Percentiles rank a stretch among this genome's conserved stretches.
Evolutionary conservation across 2,888 invertebrate genomes (phyloP).

Genomic region (Hipparchia semele): DNA sequence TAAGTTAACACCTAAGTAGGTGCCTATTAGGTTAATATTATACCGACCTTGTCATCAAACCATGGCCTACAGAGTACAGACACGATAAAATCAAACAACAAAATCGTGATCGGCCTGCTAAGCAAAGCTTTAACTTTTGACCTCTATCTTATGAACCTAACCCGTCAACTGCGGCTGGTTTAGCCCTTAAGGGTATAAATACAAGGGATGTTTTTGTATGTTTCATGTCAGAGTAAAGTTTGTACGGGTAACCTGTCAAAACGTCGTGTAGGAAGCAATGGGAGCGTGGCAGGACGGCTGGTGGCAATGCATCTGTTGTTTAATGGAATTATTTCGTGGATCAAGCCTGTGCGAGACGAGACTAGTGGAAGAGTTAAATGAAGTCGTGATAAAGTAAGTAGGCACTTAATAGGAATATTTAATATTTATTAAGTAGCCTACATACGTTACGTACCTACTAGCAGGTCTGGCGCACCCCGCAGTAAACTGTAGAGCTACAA

Average conservation of each 20-base stretch:
- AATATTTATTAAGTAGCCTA: too few species aligned
- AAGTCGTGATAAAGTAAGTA: constrained; percentile 39
- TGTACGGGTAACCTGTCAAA: constrained; percentile 48
- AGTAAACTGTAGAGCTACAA: too few species aligned
- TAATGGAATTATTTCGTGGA: constrained; percentile 65
- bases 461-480: too few species aligned
- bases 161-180: constrained; percentile 13
- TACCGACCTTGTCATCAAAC: constrained; percentile 32
- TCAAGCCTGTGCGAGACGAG: constrained; percentile 40
- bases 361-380: constrained; percentile 43
- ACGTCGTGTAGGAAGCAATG: constrained; percentile 57
- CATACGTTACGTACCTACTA: too few species aligned
- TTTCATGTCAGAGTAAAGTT: constrained; percentile 18
- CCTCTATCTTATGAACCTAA: constrained; percentile 45
- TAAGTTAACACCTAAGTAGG: neutral
- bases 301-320: constrained; percentile 49
- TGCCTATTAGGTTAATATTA: constrained; percentile 13
- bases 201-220: constrained; percentile 21
- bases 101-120: constrained; percentile 51
- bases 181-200: neutral
- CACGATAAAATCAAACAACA: constrained; percentile 37
- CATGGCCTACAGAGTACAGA: constrained; percentile 23
- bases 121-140: constrained; percentile 62
- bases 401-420: neutral
- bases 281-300: constrained; percentile 34